Evolutionary conservation across 1,140 invertebrate species (phyloP), one percentile per base, ranked within the genome.

Genomic region (Bilobella aurantiaca): DNA sequence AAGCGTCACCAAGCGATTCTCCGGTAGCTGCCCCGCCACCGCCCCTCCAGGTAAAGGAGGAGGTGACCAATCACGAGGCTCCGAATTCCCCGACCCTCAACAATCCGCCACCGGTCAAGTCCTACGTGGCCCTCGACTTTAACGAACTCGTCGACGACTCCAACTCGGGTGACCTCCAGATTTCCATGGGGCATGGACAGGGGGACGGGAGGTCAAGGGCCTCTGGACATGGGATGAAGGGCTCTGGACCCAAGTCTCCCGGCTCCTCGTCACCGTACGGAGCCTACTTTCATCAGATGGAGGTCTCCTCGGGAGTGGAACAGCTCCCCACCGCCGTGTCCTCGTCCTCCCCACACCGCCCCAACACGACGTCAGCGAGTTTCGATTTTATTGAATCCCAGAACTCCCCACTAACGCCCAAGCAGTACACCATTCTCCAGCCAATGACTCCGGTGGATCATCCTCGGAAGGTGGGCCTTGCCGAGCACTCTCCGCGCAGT

Each of bases 91-190:
- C 65, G 47, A 21, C 42, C 21, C 59, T 57, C 23, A 29, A 59
- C 27, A 32, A 34, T 47, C 47, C 29, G 12, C 42, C 53, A 16
- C 57, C 64, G 3, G 68, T 70, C 0, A 70, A 70, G 46, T 70
- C 65, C 23, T 68, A 70, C 37, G 68, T 31, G 2, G 56, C 69
- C 25, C 82, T 82, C 5, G 86, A 88, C 74, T 88, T 89, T 74
- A 87, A 89, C 73, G 87, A 89, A 72, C 77, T 89, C 18, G 86
- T 87, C 0, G 87, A 71, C 58, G 67, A 89, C 75, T 87, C 88
- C 62, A 88, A 87, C 1, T 87, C 86, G 16, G 87, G 86, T 69
- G 87, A 62, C 23, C 34, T 28, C 21, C 31, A 63, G 21, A 53
- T 28, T 23, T 47, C 25, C 1, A 63, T 28, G 29, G 30, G 25